Percentiles rank a stretch among this genome's conserved stretches.
Conservation (phyloP, 2,797 vertebrate species). For the Microchirus variegatus region DNA sequence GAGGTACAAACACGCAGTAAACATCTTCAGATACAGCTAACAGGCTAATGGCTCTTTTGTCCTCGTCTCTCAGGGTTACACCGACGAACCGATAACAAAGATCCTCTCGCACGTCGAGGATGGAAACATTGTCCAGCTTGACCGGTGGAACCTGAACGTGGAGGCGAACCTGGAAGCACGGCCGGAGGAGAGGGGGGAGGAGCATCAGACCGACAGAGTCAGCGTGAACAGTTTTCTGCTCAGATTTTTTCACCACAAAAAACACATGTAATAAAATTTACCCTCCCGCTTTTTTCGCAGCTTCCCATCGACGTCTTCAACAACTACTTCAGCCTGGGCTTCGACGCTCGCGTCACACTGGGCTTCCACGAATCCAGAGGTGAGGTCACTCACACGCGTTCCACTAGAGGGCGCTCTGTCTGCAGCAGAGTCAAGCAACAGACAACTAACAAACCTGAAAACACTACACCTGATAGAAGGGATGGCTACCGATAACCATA, state of each 20-base stretch:
- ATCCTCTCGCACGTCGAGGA: constrained; percentile 96
- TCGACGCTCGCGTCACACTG: constrained; percentile 94
- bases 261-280: too few species aligned
- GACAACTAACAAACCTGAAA: too few species aligned
- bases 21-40: too few species aligned
- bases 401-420: too few species aligned
- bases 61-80: constrained; percentile 87
- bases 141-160: constrained; percentile 92
- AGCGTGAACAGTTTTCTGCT: constrained; percentile 3
- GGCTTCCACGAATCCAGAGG: constrained; percentile 97
- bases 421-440: too few species aligned
- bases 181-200: constrained; percentile 84
- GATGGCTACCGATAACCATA: too few species aligned
- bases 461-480: neutral
- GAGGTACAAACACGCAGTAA: too few species aligned
- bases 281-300: constrained; percentile 65
- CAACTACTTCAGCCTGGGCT: constrained; percentile 98
- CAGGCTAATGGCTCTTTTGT: too few species aligned
- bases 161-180: constrained; percentile 84
- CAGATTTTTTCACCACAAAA: too few species aligned
- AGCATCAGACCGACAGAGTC: constrained; percentile 89
- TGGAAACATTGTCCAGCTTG: constrained; percentile 92
- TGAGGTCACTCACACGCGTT: constrained; percentile 47
- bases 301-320: constrained; percentile 96
- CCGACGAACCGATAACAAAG: constrained; percentile 94